Conservation (phyloP, 2,797 vertebrate genomes). For the Sparus aurata region DNA sequence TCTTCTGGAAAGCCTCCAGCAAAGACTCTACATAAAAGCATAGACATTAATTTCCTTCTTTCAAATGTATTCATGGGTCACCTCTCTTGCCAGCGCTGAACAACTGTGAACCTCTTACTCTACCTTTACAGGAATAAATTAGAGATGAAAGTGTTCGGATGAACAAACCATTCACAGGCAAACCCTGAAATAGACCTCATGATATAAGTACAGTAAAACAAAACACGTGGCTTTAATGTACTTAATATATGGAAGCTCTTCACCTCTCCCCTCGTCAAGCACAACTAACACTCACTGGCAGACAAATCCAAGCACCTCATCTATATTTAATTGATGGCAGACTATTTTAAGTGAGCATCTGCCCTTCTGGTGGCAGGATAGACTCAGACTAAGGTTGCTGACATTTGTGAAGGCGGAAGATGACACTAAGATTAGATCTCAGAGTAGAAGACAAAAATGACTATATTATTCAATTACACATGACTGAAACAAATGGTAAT, state of each 20-base stretch:
- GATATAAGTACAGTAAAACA: constrained; percentile 30
- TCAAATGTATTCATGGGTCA: constrained; percentile 14
- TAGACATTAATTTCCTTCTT: constrained; percentile 10
- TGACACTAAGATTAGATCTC: constrained; percentile 43
- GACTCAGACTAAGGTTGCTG: constrained; percentile 49
- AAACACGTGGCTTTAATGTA: constrained; percentile 25
- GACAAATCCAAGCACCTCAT: constrained; percentile 76
- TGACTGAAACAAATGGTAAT: constrained; percentile 38
- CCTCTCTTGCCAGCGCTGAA: constrained; percentile 2
- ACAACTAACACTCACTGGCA: constrained; percentile 62
- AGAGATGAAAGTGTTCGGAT: constrained; percentile 25
- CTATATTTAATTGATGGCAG: constrained; percentile 79
- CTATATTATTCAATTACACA: constrained; percentile 29
- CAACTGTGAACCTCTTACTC: constrained; percentile 13
- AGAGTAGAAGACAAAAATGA: constrained; percentile 36
- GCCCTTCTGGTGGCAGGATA: constrained; percentile 66
- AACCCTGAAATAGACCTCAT: constrained; percentile 29
- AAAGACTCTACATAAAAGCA: neutral
- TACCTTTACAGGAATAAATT: constrained; percentile 40
- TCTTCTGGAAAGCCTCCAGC: neutral
- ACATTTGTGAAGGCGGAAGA: constrained; percentile 52
- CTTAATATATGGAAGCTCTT: constrained; percentile 30
- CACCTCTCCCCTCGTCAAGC: constrained; percentile 36
- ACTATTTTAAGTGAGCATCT: constrained; percentile 81
- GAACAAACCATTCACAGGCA: constrained; percentile 26